Evolutionary conservation across 2,888 invertebrate species (phyloP).

Genomic region (Lasioglossum vierecki): DNA sequence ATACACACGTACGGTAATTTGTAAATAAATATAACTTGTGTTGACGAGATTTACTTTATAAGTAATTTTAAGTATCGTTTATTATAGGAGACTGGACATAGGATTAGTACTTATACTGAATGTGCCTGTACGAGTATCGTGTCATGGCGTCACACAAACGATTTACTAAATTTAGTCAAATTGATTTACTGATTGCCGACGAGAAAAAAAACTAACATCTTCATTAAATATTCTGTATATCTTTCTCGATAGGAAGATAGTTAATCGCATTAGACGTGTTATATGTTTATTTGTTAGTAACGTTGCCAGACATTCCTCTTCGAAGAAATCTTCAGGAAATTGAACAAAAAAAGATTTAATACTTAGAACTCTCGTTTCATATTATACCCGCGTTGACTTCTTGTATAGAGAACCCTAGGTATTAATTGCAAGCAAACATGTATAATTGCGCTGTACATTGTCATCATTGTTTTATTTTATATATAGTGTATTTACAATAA

Average conservation of each 20-base stretch:
- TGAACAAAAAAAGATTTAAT: background rate
- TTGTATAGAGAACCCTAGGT: slow-evolving; percentile 2
- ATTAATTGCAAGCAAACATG: slow-evolving; percentile 31
- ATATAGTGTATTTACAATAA: slow-evolving; percentile 66
- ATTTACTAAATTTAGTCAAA: slow-evolving; percentile 19
- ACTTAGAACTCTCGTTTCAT: background rate
- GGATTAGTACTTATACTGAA: slow-evolving; percentile 59
- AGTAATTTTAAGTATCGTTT: slow-evolving; percentile 45
- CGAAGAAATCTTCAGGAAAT: slow-evolving; percentile 9
- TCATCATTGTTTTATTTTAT: slow-evolving; percentile 64
- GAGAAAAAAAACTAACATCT: slow-evolving; percentile 8
- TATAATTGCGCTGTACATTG: slow-evolving; percentile 43
- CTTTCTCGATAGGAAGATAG: slow-evolving; percentile 28
- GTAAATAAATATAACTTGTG: slow-evolving; percentile 50
- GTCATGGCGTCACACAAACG: slow-evolving; percentile 28
- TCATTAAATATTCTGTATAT: slow-evolving; percentile 30
- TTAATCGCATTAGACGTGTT: slow-evolving; percentile 38
- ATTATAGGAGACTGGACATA: slow-evolving; percentile 58
- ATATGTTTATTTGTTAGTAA: slow-evolving; percentile 36
- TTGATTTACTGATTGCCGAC: slow-evolving; percentile 35
- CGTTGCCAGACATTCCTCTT: slow-evolving; percentile 54
- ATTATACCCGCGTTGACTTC: slow-evolving; percentile 16
- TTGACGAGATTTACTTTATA: slow-evolving; percentile 44
- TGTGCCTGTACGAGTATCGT: slow-evolving; percentile 57
- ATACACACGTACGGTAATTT: slow-evolving; percentile 28